Evolutionary conservation across 1,140 invertebrate genomes (phyloP), one percentile per base, ranked within the genome.

Genomic region (Ylistrum balloti): DNA sequence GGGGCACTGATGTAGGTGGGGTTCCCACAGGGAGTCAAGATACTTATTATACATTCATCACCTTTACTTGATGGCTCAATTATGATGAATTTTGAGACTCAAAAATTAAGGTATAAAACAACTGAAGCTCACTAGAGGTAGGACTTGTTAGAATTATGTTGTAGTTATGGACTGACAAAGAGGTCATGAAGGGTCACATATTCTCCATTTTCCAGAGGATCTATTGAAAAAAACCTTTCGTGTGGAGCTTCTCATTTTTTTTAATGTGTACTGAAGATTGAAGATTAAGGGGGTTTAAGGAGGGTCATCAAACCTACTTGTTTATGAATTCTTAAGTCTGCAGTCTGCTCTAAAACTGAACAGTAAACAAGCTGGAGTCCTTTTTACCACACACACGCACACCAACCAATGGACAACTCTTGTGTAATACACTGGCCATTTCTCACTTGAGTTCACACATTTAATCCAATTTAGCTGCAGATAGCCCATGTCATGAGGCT

Each of bases 401-500:
- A 38, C 35, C 35, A 48, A 17, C 20, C 15, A 5, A 48, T 48
- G 45, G 45, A 48, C 45, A 48, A 17, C 45, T 17, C 45, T 48
- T 48, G 45, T 48, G 45, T 48, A 48, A 48, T 20, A 48, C 45
- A 48, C 45, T 48, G 45, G 45, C 45, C 45, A 48, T 48, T 48
- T 48, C 45, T 48, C 45, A 48, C 45, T 20, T 48, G 45, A 48
- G 45, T 48, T 48, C 45, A 48, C 45, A 48, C 45, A 48, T 48
- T 48, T 48, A 48, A 48, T 48, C 45, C 45, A 48, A 48, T 48
- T 48, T 48, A 22, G 45, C 22, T 48, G 45, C 45, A 48, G 45
- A 48, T 48, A 48, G 45, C 45, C 45, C 45, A 48, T 48, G 45
- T 48, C 45, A 48, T 48, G 45, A 48, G 45, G 45, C 45, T 48